Evolutionary conservation across 2,113 vertebrate species (phyloP).

Genomic region (Girardinichthys multiradiatus): DNA sequence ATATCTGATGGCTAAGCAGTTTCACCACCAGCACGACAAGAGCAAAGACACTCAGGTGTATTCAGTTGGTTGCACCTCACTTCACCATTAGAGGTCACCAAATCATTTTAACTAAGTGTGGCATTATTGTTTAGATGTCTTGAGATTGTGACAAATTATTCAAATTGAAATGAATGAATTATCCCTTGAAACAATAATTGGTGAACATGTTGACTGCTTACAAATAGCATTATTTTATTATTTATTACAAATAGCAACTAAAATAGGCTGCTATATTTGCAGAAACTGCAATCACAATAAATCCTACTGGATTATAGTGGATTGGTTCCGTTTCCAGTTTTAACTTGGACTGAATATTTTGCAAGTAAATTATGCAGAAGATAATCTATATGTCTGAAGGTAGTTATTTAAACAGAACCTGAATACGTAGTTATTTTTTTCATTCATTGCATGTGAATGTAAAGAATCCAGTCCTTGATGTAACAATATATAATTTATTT

Average conservation of each 20-base stretch:
- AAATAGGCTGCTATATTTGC: too few relatives aligned
- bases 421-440: background rate
- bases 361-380: background rate
- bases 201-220: too few relatives aligned
- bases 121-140: background rate
- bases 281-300: too few relatives aligned
- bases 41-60: too few relatives aligned
- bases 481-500: constrained; percentile 92
- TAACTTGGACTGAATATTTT: background rate
- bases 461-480: constrained; percentile 72
- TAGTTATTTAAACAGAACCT: background rate
- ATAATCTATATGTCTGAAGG: background rate
- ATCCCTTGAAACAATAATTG: too few relatives aligned
- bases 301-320: too few relatives aligned
- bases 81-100: background rate
- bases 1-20: too few relatives aligned
- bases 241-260: too few relatives aligned
- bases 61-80: background rate
- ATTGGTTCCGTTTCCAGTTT: background rate
- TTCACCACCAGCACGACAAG: too few relatives aligned
- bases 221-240: too few relatives aligned
- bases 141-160: background rate
- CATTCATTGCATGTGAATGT: constrained; percentile 11
- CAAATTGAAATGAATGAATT: too few relatives aligned
- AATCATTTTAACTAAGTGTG: background rate